phyloP scores from a whole-genome alignment of 2,113 vertebrate genomes.

The Toxotes chatareus region DNA sequence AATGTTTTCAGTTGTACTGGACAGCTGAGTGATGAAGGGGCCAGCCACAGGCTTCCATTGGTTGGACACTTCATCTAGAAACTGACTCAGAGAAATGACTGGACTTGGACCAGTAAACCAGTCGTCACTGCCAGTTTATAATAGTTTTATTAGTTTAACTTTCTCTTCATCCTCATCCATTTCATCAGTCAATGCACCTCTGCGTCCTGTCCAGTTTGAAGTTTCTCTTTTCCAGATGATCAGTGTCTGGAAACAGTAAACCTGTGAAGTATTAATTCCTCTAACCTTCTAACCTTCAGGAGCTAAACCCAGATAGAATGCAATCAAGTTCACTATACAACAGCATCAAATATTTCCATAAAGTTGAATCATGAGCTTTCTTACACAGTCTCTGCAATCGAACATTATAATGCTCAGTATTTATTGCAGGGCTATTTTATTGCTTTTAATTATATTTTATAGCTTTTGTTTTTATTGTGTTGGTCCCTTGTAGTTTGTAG shows the following conservation, averaged over 20 bases:
- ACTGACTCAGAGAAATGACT: constrained; percentile 82
- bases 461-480: neutral
- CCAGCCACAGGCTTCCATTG: constrained; percentile 76
- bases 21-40: constrained; percentile 81
- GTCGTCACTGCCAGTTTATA: constrained; percentile 74
- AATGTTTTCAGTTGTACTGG: constrained; percentile 80
- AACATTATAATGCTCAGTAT: neutral
- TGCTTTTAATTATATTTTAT: neutral
- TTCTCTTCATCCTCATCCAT: constrained; percentile 67
- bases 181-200: constrained; percentile 51
- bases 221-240: constrained; percentile 36
- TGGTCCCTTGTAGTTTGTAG: neutral
- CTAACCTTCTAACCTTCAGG: neutral
- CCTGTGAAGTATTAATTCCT: neutral
- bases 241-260: neutral
- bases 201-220: constrained; percentile 38
- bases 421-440: neutral
- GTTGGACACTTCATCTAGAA: constrained; percentile 77
- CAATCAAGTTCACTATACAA: neutral
- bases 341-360: neutral
- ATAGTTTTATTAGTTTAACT: constrained; percentile 80
- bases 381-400: neutral
- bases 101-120: constrained; percentile 69
- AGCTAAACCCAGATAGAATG: neutral
- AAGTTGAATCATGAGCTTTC: neutral